A percentile compares a stretch with the other conserved stretches of the same genome.
Conservation (phyloP, 1,140 invertebrate genomes). For the Drosophila varians region DNA sequence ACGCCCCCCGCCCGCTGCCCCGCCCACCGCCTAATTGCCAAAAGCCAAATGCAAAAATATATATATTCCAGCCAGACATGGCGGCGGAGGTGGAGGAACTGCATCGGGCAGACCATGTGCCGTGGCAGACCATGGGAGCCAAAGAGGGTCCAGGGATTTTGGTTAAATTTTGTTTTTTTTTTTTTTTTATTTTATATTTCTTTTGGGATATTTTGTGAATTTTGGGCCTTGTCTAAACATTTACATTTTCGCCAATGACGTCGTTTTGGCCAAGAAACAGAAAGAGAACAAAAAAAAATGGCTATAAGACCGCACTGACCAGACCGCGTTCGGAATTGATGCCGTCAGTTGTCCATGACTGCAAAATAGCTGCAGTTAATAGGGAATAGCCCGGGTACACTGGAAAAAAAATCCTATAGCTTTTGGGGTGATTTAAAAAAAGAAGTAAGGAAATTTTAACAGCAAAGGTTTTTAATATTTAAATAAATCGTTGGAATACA, state of each 20-base stretch:
- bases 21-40: neutral
- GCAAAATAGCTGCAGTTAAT: slow-evolving; percentile 34
- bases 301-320: slow-evolving; percentile 2
- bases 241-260: slow-evolving; percentile 75
- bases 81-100: neutral
- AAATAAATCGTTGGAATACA: too few species aligned
- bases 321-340: slow-evolving; percentile 14
- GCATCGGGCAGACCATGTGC: slow-evolving; percentile 4
- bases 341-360: slow-evolving; percentile 38
- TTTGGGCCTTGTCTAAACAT: slow-evolving; percentile 75
- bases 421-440: too few species aligned
- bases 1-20: slow-evolving; percentile 3
- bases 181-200: neutral
- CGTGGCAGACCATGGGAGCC: slow-evolving; percentile 11
- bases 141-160: slow-evolving; percentile 27
- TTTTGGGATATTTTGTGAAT: slow-evolving; percentile 24
- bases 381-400: neutral
- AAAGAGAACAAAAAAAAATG: slow-evolving; percentile 19
- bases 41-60: slow-evolving; percentile 12
- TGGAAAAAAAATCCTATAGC: neutral
- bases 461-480: too few species aligned
- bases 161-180: neutral
- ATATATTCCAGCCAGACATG: neutral
- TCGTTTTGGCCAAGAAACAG: slow-evolving; percentile 33
- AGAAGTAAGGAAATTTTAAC: too few species aligned